These are phyloP conservation scores for Puma concolor DNA, from an alignment of 2,113 vertebrate species.

Conservation along the genomic window DNA sequence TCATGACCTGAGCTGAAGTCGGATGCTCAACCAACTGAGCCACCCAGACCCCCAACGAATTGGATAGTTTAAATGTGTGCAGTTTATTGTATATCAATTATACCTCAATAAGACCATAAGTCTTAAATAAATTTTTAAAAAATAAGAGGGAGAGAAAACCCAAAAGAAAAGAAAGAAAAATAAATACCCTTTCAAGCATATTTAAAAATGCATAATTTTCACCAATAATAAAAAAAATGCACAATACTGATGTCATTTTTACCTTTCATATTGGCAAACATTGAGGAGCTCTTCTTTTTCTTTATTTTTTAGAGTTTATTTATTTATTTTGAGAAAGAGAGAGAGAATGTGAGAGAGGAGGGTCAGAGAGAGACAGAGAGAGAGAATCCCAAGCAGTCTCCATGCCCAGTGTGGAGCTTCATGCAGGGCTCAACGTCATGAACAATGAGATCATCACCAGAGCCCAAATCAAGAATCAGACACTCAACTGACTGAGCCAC, in stretches of 20 bases:
- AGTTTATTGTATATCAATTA: neutral
- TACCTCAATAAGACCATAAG: neutral
- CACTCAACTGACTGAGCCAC: too few species aligned
- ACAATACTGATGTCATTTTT: neutral
- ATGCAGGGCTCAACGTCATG: too few species aligned
- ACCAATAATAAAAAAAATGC: neutral
- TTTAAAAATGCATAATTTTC: neutral
- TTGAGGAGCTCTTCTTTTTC: neutral
- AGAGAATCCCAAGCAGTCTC: too few species aligned
- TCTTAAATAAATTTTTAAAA: neutral
- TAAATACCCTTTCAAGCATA: neutral
- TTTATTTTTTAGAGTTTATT: too few species aligned
- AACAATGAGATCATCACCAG: too few species aligned
- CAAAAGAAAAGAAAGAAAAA: neutral
- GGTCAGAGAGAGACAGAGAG: too few species aligned
- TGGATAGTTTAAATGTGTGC: neutral
- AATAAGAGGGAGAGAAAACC: neutral
- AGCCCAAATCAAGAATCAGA: too few species aligned
- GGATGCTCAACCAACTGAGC: too few species aligned
- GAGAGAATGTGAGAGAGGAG: too few species aligned
- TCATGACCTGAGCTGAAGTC: too few species aligned
- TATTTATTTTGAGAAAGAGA: too few species aligned
- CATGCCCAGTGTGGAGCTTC: too few species aligned
- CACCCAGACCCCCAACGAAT: neutral
- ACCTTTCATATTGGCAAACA: neutral